Percentiles rank a stretch among this genome's conserved stretches.
These are phyloP conservation scores for Clavelina lepadiformis DNA, from an alignment of 23 tunicate genomes.

Conservation along the genomic window DNA sequence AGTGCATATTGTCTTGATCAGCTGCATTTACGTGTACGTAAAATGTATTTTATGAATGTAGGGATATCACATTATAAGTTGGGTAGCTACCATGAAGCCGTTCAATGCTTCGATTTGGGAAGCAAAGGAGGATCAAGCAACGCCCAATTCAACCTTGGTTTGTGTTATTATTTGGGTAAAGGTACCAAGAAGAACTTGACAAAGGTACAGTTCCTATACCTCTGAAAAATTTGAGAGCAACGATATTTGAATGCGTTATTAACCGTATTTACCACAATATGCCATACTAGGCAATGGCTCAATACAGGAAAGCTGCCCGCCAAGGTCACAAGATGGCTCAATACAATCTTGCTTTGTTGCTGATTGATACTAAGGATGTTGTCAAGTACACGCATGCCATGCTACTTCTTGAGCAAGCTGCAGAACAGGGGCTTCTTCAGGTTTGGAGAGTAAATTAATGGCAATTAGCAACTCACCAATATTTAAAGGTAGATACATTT, in stretches of 20 bases:
- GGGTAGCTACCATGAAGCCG: constrained; percentile 18
- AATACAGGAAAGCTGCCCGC: constrained; percentile 27
- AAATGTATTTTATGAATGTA: too few relatives aligned
- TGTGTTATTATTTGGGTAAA: constrained; percentile 41
- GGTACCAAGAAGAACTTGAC: constrained; percentile 27
- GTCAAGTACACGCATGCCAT: constrained; percentile 10
- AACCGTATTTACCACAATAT: neutral
- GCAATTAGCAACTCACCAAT: too few relatives aligned
- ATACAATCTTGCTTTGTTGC: constrained; percentile 40
- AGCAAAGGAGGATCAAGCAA: constrained; percentile 27
- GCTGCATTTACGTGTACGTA: too few relatives aligned
- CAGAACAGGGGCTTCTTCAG: constrained; percentile 29
- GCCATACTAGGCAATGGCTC: constrained; percentile 16
- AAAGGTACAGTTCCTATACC: constrained; percentile 9
- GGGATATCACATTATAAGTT: constrained; percentile 21
- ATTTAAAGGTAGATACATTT: too few relatives aligned
- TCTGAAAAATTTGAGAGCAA: too few relatives aligned
- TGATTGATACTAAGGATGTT: constrained; percentile 3
- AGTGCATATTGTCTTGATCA: too few relatives aligned
- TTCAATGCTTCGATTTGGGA: constrained; percentile 29
- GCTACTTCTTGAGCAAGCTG: constrained; percentile 28
- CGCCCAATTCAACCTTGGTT: constrained; percentile 44
- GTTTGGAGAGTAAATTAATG: too few relatives aligned
- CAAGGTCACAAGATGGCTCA: constrained; percentile 43
- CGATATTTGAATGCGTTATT: neutral